Base-by-base conservation (phyloP, 2,888 invertebrate species). In the Girardia tigrina region DNA sequence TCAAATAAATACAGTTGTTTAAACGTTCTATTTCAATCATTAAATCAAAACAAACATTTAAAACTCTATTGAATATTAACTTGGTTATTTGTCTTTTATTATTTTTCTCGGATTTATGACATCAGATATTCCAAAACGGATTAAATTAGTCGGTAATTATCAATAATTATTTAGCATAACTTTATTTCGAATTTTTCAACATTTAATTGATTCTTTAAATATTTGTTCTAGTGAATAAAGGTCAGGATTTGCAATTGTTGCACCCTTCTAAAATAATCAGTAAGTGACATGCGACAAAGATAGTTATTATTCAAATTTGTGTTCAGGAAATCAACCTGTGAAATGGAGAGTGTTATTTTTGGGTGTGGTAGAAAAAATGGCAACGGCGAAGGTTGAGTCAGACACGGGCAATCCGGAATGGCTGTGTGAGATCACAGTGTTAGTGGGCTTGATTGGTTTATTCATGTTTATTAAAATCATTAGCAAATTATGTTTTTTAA, bases 311-410 rank as follows among this genome's bases (percentile, higher is more conserved):
- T 56, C 4, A 8, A 56, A 20, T 12, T 56, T 56, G 4, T 56
- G 2, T 23, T 16, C 26, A 74, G 74, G 26, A 42, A 74, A 74
- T 14, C 6, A 26, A 16, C 23, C 74, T 4, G 69, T n/a, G 16
- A 74, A 74, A 74, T 74, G 74, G 74, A 23, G 74, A 42, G 74
- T 74, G 4, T 27, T 74, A 1, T 74, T 74, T 20, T 26, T 74
- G 1, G 56, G 74, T 56, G 74, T 42, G 1, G 28, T 42, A 26
- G 56, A 74, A 29, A 74, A 74, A 56, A 74, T 26, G 74, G 42
- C 42, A 14, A 56, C 74, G 23, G 74, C 42, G 1, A 28, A 23
- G 23, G 56, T 74, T 1, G 26, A 42, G 27, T 42, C 74, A 26
- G 42, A 42, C 6, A 20, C 42, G 42, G 74, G 74, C 12, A 28